phyloP scores from a whole-genome alignment of 2,797 vertebrate species.

The Hephaestus fuliginosus region DNA sequence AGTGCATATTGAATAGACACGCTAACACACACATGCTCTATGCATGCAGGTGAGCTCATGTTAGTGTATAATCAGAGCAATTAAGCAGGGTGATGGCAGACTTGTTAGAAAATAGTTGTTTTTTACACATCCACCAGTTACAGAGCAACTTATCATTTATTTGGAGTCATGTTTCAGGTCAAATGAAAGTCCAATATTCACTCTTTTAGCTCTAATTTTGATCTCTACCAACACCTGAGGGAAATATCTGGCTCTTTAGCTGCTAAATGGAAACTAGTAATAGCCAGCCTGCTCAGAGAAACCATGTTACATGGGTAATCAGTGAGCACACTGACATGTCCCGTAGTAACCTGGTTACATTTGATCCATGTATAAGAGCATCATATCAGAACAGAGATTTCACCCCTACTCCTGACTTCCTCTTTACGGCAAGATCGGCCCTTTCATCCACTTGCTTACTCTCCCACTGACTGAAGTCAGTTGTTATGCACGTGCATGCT shows the following conservation, averaged over 20 bases:
- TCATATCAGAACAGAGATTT: neutral
- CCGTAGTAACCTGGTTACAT: neutral
- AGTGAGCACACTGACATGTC: too few species aligned
- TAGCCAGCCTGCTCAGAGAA: constrained; percentile 6
- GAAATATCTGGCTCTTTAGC: neutral
- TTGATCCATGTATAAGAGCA: neutral
- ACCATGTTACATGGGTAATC: neutral
- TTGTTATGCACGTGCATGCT: constrained; percentile 19
- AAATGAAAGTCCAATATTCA: neutral
- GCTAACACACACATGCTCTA: neutral
- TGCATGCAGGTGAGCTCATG: neutral
- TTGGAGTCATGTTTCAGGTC: neutral
- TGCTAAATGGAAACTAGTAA: neutral
- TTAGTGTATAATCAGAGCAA: neutral
- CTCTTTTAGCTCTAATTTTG: neutral
- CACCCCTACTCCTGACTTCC: neutral
- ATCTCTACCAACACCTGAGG: too few species aligned
- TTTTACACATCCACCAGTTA: neutral
- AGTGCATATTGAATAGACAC: neutral
- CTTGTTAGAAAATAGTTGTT: neutral
- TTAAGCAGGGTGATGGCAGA: neutral
- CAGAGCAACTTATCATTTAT: neutral
- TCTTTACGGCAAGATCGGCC: constrained; percentile 5
- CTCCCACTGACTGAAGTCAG: constrained; percentile 8
- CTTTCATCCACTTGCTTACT: neutral